Evolutionary conservation across 2,797 vertebrate species (phyloP), one percentile per base, ranked within the genome.

Genomic region (Odontamblyopus lacepedii): DNA sequence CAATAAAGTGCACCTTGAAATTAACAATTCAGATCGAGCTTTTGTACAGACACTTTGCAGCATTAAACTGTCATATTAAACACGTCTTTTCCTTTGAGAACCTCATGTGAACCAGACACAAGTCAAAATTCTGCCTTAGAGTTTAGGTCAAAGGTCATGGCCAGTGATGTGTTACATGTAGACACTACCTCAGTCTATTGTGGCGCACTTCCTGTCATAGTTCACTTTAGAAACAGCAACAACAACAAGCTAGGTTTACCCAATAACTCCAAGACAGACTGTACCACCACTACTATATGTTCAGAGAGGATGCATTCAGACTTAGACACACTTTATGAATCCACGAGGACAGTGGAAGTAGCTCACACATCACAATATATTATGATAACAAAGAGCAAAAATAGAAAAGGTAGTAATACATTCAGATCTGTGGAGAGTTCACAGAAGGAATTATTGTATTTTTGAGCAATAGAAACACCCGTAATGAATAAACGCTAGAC

Each of bases 91-190:
- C 16, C n/a, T 62, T 69, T 65, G 44, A 60, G 48, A 64, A 0
- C 19, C 35, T 23, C 6, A 32, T 29, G 32, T 26, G n/a, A 64
- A 63, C 61, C 53, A 15, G 13, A 48, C 12, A 51, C 50, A 74
- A 69, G 35, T 63, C 16, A 18, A 18, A 55, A 41, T 38, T 60
- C 41, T 56, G 3, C 61, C 2, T 30, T 69, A 65, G 30, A 0
- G 19, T 32, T 75, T 63, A 8, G 63, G 48, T 18, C n/a, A 60
- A 74, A 81, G 53, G 51, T 63, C 26, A 77, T 23, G 55, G 7
- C 65, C 48, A 30, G 32, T 13, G 62, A 35, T 41, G 71, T 8
- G 18, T 9, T 57, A 56, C 64, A 75, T 30, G 23, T 44, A 35
- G 70, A 48, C 12, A 69, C 53, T 26, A 53, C 48, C 44, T 74